phyloP scores from a whole-genome alignment of 1,140 invertebrate genomes.

The Lasioglossum baleicum region DNA sequence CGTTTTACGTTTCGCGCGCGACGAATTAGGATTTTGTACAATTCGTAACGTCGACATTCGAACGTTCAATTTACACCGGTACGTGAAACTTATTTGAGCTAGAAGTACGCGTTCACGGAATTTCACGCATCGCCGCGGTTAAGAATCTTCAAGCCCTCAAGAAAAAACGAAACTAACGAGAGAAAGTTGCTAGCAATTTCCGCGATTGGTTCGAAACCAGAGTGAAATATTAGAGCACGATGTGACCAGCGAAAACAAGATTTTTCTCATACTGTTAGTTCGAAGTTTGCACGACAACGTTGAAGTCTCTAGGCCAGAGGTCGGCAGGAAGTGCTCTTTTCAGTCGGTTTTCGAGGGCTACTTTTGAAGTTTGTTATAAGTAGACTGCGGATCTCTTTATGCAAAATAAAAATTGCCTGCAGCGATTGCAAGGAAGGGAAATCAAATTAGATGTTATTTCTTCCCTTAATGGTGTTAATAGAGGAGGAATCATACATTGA shows the following conservation, averaged over 20 bases:
- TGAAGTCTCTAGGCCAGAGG: conserved; percentile 7
- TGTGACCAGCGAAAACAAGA: conserved; percentile 45
- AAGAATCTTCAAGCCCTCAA: background rate
- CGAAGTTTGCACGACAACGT: conserved; percentile 19
- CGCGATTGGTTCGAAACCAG: background rate
- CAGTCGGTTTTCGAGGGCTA: too few species aligned
- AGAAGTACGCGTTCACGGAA: background rate
- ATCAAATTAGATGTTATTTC: too few species aligned
- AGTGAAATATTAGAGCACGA: too few species aligned
- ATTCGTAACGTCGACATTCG: background rate
- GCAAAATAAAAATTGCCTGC: too few species aligned
- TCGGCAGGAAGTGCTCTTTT: too few species aligned
- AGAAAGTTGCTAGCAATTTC: background rate
- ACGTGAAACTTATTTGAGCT: background rate
- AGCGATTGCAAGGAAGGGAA: too few species aligned
- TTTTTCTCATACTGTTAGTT: conserved; percentile 3
- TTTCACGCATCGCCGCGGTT: background rate
- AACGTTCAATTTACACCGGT: background rate
- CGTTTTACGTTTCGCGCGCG: background rate
- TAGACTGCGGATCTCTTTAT: too few species aligned
- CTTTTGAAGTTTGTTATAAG: too few species aligned
- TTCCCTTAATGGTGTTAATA: too few species aligned
- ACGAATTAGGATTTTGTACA: background rate
- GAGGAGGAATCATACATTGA: too few species aligned
- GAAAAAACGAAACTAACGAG: background rate